A percentile compares a stretch with the other conserved stretches of the same genome.
These are phyloP conservation scores for Tortricodes alternella DNA, from an alignment of 2,888 invertebrate species.

Conservation along the genomic window DNA sequence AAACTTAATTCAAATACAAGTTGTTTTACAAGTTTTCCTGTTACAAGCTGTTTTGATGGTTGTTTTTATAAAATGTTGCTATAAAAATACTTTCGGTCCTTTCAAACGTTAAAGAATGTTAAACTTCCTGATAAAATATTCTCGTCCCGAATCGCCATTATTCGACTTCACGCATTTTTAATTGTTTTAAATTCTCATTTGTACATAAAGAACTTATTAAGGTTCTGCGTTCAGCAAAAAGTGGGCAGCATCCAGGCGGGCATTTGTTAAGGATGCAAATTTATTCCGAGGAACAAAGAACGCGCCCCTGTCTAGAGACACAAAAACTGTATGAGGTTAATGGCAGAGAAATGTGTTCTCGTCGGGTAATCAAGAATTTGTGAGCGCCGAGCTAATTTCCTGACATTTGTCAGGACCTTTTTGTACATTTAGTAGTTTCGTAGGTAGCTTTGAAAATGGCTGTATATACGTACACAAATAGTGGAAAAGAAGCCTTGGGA, in stretches of 20 bases:
- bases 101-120: conserved; percentile 15
- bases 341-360: conserved; percentile 56
- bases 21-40: too few species aligned
- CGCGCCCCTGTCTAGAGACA: conserved; percentile 45
- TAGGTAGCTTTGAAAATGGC: conserved; percentile 21
- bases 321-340: conserved; percentile 66
- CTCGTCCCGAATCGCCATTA: conserved; percentile 2
- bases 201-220: conserved; percentile 67
- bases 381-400: conserved; percentile 53
- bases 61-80: too few species aligned
- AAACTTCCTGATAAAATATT: background rate
- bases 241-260: conserved; percentile 51
- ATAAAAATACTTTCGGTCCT: background rate
- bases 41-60: too few species aligned
- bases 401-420: conserved; percentile 50
- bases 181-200: conserved; percentile 57
- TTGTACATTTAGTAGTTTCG: conserved; percentile 37
- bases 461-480: conserved; percentile 4
- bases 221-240: conserved; percentile 58
- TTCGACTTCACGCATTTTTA: conserved; percentile 36
- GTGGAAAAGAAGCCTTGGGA: background rate
- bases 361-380: conserved; percentile 57
- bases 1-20: too few species aligned
- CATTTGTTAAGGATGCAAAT: conserved; percentile 75
- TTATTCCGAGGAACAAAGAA: conserved; percentile 71